These are phyloP conservation scores for Thermophis baileyi DNA, from an alignment of 2,113 vertebrate genomes.

Conservation along the genomic window DNA sequence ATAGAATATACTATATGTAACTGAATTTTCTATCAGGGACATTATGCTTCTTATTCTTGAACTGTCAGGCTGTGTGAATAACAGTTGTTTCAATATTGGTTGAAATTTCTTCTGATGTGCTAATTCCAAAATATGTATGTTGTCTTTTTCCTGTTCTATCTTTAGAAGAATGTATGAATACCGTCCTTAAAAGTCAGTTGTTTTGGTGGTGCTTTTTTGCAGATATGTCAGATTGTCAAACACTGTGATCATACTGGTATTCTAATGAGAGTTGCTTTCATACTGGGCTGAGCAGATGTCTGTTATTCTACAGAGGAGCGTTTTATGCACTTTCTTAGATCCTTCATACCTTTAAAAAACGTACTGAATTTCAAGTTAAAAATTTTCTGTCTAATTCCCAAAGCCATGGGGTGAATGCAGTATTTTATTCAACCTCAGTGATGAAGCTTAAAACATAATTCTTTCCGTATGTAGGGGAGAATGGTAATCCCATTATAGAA, in stretches of 20 bases:
- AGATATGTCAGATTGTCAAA: constrained; percentile 66
- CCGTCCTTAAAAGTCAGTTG: constrained; percentile 20
- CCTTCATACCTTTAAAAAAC: constrained; percentile 47
- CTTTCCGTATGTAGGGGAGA: neutral
- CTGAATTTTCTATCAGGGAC: neutral
- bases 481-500: constrained; percentile 14
- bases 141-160: constrained; percentile 31
- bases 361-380: constrained; percentile 49
- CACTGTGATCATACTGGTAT: constrained; percentile 62
- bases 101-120: constrained; percentile 32
- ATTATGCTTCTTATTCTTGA: neutral
- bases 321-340: constrained; percentile 41
- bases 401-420: neutral
- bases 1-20: neutral
- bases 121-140: constrained; percentile 44
- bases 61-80: neutral
- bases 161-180: constrained; percentile 37
- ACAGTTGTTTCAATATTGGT: constrained; percentile 11
- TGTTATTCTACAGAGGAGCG: constrained; percentile 57
- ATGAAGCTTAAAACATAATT: constrained; percentile 19
- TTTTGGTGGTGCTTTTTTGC: constrained; percentile 56
- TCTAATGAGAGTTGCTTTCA: constrained; percentile 57
- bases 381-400: constrained; percentile 27
- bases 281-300: constrained; percentile 51
- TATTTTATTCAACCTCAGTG: neutral